Evolutionary conservation across 2,888 invertebrate species (phyloP).

Genomic region (Coremacera marginata): DNA sequence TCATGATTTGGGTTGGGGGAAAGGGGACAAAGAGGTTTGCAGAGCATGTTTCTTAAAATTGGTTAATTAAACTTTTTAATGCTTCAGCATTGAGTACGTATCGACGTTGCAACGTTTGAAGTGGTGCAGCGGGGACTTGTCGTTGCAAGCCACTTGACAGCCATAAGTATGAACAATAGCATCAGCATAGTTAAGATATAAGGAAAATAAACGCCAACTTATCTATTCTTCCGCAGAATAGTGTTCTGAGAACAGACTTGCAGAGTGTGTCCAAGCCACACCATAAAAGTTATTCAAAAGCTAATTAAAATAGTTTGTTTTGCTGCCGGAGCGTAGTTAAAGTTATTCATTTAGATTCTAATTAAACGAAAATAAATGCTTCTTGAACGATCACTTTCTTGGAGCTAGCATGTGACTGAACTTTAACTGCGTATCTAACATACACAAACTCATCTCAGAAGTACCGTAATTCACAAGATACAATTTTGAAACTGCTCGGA

Average conservation of each 20-base stretch:
- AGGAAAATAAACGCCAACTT: background rate
- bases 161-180: background rate
- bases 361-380: slow-evolving; percentile 20
- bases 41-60: background rate
- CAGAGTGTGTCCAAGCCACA: background rate
- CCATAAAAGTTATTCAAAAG: background rate
- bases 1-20: background rate
- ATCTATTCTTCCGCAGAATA: slow-evolving; percentile 1
- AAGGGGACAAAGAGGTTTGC: background rate
- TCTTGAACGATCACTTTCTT: background rate
- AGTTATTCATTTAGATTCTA: slow-evolving; percentile 26
- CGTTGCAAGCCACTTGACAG: background rate
- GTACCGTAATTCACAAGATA: background rate
- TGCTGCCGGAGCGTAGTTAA: slow-evolving; percentile 10
- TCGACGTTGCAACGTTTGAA: background rate
- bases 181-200: background rate
- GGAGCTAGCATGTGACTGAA: background rate
- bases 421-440: background rate
- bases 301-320: slow-evolving; percentile 25
- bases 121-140: background rate
- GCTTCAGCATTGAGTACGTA: background rate
- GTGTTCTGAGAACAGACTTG: background rate
- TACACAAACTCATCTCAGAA: background rate
- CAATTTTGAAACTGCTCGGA: background rate
- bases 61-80: slow-evolving; percentile 2